Evolutionary conservation across 2,113 vertebrate species (phyloP), one percentile per base, ranked within the genome.

Genomic region (Orthonyx spaldingii): DNA sequence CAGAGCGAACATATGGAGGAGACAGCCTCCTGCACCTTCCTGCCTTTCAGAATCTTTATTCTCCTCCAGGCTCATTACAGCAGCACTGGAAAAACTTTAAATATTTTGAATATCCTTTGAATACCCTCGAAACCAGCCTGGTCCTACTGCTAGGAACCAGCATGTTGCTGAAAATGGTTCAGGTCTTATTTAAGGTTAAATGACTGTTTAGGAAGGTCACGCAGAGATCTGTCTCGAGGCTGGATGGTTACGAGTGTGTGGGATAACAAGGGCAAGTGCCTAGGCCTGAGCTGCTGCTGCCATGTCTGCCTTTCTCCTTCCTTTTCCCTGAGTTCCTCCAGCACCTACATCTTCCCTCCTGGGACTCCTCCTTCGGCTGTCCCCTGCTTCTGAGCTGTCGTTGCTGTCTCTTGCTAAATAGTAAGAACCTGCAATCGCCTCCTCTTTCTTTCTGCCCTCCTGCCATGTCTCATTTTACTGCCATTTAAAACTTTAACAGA

Each of bases 1-100:
- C 26, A 44, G 21, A 56, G 19, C 13, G 44, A 22, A 3, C 23
- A 19, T 21, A 1, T 1, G 5, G 1, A 13, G 7, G 4, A 84
- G 22, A 27, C 35, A 84, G 19, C 63, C 13, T 50, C 39, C 60
- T n/a, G 32, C 39, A 19, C 63, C 27, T 56, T 56, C 44, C 22
- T 44, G 15, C 32, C 52, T 33, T 81, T 37, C 11, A 23, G n/a
- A 28, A 17, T 12, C 19, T 37, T 24, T 24, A 10, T 24, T 37
- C 65, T 64, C 28, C 50, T 44, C 27, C 42, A 50, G 57, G 9
- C 44, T 64, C 35, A 20, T 30, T 37, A 37, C 42, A 78, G 28
- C 2, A 57, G 50, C 28, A 37, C 52, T 26, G 64, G 27, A n/a
- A 22, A 61, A 84, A 39, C 30, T 30, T 64, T 6, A 44, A 64